Evolutionary conservation across 2,797 vertebrate species (phyloP).

Genomic region (Cetoscarus ocellatus): DNA sequence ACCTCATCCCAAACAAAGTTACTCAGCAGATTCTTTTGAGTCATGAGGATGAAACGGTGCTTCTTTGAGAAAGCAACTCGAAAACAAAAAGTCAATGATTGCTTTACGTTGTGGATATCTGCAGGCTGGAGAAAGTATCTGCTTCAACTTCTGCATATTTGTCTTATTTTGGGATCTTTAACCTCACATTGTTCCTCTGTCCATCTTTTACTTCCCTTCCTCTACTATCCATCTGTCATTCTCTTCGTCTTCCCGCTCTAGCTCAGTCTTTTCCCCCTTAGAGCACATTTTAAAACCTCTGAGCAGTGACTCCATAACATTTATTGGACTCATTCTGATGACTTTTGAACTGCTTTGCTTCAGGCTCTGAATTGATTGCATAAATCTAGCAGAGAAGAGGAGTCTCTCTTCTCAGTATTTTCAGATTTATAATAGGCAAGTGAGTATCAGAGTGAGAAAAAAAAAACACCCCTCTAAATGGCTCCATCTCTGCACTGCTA

Average conservation of each 20-base stretch:
- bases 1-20: constrained; percentile 79
- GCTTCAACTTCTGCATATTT: neutral
- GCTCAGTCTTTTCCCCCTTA: neutral
- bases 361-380: constrained; percentile 62
- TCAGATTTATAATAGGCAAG: constrained; percentile 33
- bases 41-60: constrained; percentile 33
- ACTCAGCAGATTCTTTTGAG: constrained; percentile 76
- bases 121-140: constrained; percentile 4
- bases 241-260: no score
- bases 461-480: constrained; percentile 19
- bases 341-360: constrained; percentile 57
- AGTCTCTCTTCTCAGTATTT: constrained; percentile 41
- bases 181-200: neutral
- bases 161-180: neutral
- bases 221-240: neutral
- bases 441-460: constrained; percentile 18
- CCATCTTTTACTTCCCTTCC: neutral
- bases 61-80: constrained; percentile 44
- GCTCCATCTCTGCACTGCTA: constrained; percentile 24
- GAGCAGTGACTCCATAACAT: constrained; percentile 32
- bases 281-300: constrained; percentile 4
- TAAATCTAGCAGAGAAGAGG: constrained; percentile 43
- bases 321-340: constrained; percentile 47
- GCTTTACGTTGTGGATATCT: constrained; percentile 7
- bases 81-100: constrained; percentile 33